Base-by-base conservation (phyloP, 2,797 vertebrate genomes). In the Protonibea diacanthus region DNA sequence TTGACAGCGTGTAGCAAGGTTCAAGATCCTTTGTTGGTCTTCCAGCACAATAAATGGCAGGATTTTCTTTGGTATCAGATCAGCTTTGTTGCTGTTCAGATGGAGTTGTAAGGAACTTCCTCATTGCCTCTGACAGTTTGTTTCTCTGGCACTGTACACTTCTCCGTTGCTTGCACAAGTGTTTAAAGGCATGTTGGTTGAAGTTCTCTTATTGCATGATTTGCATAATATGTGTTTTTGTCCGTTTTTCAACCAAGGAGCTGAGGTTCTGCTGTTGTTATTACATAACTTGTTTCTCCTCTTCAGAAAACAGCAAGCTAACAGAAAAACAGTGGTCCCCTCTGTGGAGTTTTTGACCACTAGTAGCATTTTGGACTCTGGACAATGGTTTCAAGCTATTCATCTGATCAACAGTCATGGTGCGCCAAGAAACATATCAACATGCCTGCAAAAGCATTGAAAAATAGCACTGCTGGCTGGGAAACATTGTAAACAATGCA, bases 331-430 rank as follows among this genome's bases (percentile, higher is more conserved):
- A 57, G 18, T 0, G 4, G 2, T 1, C 0, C 29, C 18, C 3
- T 52, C 11, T 45, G 14, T 20, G 21, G 52, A 8, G 11, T 8
- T 29, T 44, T 21, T 45, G 51, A 68, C 23, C 6, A 20, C 40
- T 45, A 9, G 33, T 33, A 33, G 33, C 33, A 9, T 8, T 33
- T 2, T 33, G 33, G 20, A 49, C 23, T 23, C 38, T 20, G 29
- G 29, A 21, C 47, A 42, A 27, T 21, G 18, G 57, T 12, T 61
- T 25, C 12, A 27, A 15, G 15, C 27, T 48, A 25, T 48, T 14
- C n/a, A 20, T n/a, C 53, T 48, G 29, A 66, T 74, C 44, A 49
- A 74, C 71, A 58, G 14, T 58, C 18, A 6, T 27, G 45, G 18
- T 44, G 9, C 0, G 14, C 25, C 51, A 63, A 74, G 8, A 58